A percentile compares a stretch with the other conserved stretches of the same genome.
Conservation (phyloP, 2,888 invertebrate genomes). For the Nebria salina region DNA sequence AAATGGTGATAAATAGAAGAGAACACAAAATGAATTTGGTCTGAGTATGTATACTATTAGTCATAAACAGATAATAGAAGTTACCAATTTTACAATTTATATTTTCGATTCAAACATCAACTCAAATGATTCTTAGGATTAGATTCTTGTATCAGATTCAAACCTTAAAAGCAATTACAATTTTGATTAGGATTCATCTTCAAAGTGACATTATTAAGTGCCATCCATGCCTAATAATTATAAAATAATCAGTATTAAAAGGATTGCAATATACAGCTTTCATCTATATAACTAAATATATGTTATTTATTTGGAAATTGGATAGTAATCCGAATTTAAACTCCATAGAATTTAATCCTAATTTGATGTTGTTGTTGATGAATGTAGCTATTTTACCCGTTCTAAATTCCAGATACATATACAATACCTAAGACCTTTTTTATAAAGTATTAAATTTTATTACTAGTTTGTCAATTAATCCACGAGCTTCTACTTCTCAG, state of each 20-base stretch:
- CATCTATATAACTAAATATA: too few species aligned
- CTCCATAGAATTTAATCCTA: not conserved
- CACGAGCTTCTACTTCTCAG: not conserved
- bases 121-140: not conserved
- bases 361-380: not conserved
- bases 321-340: not conserved
- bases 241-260: too few species aligned
- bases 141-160: not conserved
- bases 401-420: not conserved
- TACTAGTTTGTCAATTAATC: not conserved
- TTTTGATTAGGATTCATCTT: not conserved
- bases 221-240: too few species aligned
- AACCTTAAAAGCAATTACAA: not conserved
- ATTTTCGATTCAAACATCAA: not conserved
- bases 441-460: not conserved
- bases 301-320: not conserved
- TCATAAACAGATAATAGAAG: not conserved
- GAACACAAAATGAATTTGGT: not conserved
- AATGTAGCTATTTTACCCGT: not conserved
- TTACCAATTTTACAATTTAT: not conserved
- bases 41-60: not conserved
- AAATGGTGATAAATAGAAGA: not conserved
- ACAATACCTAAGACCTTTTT: not conserved
- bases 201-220: not conserved
- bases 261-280: too few species aligned